A percentile compares a stretch with the other conserved stretches of the same genome.
Evolutionary conservation across 2,797 vertebrate genomes (phyloP).

Genomic region (Malacoctenus gilli): DNA sequence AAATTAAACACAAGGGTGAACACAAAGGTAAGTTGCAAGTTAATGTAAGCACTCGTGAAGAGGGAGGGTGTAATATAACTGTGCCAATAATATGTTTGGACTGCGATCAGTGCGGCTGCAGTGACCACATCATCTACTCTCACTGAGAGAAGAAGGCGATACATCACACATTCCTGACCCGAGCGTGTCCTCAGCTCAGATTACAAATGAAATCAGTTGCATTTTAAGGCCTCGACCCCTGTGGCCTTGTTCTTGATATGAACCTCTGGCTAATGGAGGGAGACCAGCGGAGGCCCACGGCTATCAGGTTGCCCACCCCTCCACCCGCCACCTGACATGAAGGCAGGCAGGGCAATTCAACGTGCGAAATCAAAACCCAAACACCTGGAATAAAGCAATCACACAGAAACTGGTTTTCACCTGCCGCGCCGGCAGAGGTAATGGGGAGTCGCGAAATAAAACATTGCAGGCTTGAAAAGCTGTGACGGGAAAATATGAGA

Average conservation of each 20-base stretch:
- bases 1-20: no score
- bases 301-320: conserved; percentile 1
- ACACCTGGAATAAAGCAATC: conserved; percentile 22
- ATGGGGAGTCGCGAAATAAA: neutral
- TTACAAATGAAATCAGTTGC: conserved; percentile 45
- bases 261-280: conserved; percentile 33
- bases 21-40: neutral
- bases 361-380: neutral
- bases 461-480: neutral
- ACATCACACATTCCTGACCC: conserved; percentile 13
- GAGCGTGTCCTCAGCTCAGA: conserved; percentile 19
- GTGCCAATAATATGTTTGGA: neutral
- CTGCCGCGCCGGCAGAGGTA: neutral
- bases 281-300: neutral
- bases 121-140: neutral
- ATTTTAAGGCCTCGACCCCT: conserved; percentile 24
- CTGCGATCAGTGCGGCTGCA: neutral
- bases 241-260: conserved; percentile 28
- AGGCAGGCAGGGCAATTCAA: neutral
- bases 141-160: conserved; percentile 3
- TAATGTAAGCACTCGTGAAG: neutral
- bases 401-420: neutral
- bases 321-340: neutral
- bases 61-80: neutral
- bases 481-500: conserved; percentile 5